These are phyloP conservation scores for Paramormyrops kingsleyae DNA, from an alignment of 2,113 vertebrate species.

Conservation along the genomic window DNA sequence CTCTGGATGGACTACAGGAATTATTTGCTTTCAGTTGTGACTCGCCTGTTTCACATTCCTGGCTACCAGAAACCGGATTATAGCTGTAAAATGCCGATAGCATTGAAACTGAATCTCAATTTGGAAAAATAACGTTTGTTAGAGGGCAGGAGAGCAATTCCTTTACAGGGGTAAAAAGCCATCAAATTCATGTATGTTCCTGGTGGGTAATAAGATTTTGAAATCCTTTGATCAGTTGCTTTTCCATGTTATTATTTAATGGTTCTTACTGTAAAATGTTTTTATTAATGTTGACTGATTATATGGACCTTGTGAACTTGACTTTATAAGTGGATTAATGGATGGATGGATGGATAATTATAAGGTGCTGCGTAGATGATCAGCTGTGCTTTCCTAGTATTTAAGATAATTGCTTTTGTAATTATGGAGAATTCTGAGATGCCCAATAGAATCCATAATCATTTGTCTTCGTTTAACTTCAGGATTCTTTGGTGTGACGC, in stretches of 20 bases:
- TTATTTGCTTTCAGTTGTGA: background rate
- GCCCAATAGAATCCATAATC: background rate
- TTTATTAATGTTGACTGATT: background rate
- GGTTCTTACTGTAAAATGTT: background rate
- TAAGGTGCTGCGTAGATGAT: background rate
- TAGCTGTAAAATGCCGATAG: background rate
- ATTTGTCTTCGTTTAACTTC: background rate
- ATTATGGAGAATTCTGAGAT: background rate
- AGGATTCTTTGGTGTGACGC: slow-evolving; percentile 7
- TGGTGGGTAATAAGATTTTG: background rate
- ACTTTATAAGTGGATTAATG: background rate
- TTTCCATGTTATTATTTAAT: background rate
- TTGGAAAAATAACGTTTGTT: background rate
- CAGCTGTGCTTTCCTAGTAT: background rate
- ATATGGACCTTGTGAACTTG: background rate
- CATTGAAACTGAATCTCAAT: background rate
- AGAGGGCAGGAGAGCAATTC: background rate
- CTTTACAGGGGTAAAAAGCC: background rate
- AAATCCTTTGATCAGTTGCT: background rate
- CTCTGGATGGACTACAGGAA: background rate
- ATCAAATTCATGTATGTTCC: background rate
- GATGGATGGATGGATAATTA: background rate
- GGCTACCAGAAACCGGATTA: background rate
- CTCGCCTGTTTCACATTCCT: background rate
- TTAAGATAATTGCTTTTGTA: background rate